Evolutionary conservation across 1,140 invertebrate genomes (phyloP), one percentile per base, ranked within the genome.

Genomic region (Triops longicaudatus): DNA sequence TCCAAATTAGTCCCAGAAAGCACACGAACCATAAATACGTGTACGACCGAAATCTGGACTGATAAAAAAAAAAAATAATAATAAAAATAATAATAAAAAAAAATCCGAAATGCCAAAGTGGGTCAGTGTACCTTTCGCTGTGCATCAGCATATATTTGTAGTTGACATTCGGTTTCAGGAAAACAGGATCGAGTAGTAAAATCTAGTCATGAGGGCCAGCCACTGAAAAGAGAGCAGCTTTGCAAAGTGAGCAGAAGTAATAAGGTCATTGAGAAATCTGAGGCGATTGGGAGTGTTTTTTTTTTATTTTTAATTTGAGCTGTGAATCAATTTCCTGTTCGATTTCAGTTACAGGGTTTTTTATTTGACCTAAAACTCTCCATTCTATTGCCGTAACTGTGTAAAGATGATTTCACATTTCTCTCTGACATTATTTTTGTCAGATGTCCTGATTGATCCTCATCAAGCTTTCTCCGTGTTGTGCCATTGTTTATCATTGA

Each of bases 401-500:
- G 3, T 37, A 63, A 63, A 63, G 17, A 63, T 63, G 50, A 63
- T 14, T 63, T 63, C 50, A 63, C 50, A 22, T 63, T 63, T 63
- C 50, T 37, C 31, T 63, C 50, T 22, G 50, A 63, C n/a, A 22
- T 37, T 37, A 37, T 37, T 37, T 7, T 22, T 22, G 50, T 63
- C 50, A 63, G 50, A 63, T 22, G 50, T 63, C 50, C 50, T 22
- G 50, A 63, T 63, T 37, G 31, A 37, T 37, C 31, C 7, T 37
- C 50, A 17, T 63, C 50, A 63, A 63, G 50, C 50, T 63, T 63
- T 63, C 50, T 63, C 50, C 50, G 50, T 63, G 50, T 63, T 63
- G 50, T 63, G 50, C 50, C 50, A 63, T 63, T 63, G 50, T 63
- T 63, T 37, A 37, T 63, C 50, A 63, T 63, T 63, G 50, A 63